Conservation (phyloP, 2,113 vertebrate species). For the Pterophyllum scalare region DNA sequence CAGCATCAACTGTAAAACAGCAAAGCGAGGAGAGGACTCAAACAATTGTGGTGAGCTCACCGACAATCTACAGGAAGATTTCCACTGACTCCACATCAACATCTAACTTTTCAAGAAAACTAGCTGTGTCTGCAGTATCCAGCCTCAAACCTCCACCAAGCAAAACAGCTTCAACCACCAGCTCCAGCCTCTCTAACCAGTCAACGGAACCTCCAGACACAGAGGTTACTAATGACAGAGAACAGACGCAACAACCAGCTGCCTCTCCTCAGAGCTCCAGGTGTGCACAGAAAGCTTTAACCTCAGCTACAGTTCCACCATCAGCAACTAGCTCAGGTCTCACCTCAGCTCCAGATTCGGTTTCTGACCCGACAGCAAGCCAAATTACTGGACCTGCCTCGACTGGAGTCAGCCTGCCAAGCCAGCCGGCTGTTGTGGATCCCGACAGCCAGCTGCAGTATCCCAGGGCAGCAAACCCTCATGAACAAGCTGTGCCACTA, state of each 20-base stretch:
- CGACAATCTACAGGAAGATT: constrained; percentile 73
- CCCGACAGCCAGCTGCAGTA: constrained; percentile 49
- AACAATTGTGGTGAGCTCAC: constrained; percentile 72
- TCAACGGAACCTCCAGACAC: constrained; percentile 38
- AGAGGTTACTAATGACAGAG: constrained; percentile 42
- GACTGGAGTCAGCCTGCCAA: constrained; percentile 40
- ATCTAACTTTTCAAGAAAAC: constrained; percentile 71
- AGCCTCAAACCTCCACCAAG: constrained; percentile 75
- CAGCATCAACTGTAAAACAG: constrained; percentile 44
- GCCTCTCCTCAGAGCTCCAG: constrained; percentile 49
- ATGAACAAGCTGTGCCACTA: constrained; percentile 43
- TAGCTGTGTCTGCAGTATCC: constrained; percentile 76
- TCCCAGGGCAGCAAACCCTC: constrained; percentile 30
- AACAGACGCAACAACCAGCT: constrained; percentile 42
- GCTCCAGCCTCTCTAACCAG: constrained; percentile 42
- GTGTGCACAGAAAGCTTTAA: constrained; percentile 59
- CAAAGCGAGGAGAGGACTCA: constrained; percentile 69
- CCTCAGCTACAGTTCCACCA: constrained; percentile 23
- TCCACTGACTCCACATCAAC: constrained; percentile 57
- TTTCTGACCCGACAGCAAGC: constrained; percentile 30
- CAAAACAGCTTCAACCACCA: constrained; percentile 59
- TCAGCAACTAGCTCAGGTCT: constrained; percentile 20
- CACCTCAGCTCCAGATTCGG: constrained; percentile 16
- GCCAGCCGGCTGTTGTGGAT: constrained; percentile 52
- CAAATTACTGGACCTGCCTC: constrained; percentile 20